These are phyloP conservation scores for Hyperoplus immaculatus DNA, from an alignment of 2,797 vertebrate species.

Conservation along the genomic window DNA sequence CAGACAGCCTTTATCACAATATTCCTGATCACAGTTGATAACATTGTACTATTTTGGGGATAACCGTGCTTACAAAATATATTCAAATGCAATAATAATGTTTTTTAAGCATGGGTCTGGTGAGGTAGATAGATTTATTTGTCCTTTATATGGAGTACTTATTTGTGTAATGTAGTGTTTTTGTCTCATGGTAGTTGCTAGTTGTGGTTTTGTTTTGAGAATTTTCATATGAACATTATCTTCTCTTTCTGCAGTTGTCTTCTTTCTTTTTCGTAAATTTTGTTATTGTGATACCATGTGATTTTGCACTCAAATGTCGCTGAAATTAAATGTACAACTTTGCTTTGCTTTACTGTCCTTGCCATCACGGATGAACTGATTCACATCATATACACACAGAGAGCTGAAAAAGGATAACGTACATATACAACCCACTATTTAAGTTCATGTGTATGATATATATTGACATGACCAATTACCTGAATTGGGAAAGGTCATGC, in stretches of 20 bases:
- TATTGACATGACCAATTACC: background rate
- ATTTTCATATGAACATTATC: background rate
- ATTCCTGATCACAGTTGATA: background rate
- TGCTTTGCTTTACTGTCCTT: background rate
- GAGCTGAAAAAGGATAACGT: background rate
- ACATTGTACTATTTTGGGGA: background rate
- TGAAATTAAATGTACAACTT: background rate
- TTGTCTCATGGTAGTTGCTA: background rate
- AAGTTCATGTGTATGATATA: background rate
- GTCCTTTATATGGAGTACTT: background rate
- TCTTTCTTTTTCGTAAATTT: background rate
- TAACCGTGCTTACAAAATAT: background rate
- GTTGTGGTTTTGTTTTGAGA: background rate
- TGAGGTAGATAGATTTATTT: background rate
- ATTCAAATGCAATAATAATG: background rate
- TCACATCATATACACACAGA: background rate
- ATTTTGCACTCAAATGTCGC: background rate
- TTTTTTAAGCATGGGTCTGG: background rate
- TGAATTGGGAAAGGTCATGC: background rate
- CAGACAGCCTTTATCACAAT: conserved; percentile 26
- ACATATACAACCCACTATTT: background rate
- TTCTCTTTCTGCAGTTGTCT: background rate
- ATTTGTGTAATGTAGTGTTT: background rate
- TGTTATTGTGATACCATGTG: background rate
- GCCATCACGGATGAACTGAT: background rate